Conservation (phyloP, 2,888 invertebrate genomes). For the Fissipunctia ypsillon region DNA sequence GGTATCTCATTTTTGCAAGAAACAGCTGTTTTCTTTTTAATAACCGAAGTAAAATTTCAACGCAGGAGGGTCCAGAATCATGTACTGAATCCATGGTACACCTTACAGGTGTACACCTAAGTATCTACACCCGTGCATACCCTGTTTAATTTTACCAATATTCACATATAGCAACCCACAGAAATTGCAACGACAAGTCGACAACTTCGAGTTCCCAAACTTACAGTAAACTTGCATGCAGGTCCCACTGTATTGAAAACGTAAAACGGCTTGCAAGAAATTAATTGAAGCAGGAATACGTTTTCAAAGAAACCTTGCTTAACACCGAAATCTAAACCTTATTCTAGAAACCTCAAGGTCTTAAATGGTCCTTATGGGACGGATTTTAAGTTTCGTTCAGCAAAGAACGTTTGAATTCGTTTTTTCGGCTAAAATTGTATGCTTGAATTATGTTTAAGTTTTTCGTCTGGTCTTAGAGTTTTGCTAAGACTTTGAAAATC, state of each 20-base stretch:
- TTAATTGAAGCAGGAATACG: constrained; percentile 77
- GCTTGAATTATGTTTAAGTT: constrained; percentile 62
- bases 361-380: not conserved
- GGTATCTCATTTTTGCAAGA: too few species aligned
- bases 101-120: too few species aligned
- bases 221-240: constrained; percentile 74
- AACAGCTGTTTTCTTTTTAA: too few species aligned
- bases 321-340: constrained; percentile 28
- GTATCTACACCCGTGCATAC: too few species aligned
- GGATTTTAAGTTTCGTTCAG: constrained; percentile 61
- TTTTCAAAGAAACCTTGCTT: constrained; percentile 61
- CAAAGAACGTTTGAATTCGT: constrained; percentile 54
- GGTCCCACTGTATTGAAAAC: constrained; percentile 75
- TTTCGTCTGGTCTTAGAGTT: constrained; percentile 51
- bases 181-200: constrained; percentile 31
- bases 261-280: constrained; percentile 72
- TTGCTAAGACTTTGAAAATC: constrained; percentile 41
- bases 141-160: constrained; percentile 14
- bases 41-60: too few species aligned
- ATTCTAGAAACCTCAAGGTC: not conserved
- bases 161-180: constrained; percentile 1
- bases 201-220: constrained; percentile 60
- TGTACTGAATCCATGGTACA: too few species aligned
- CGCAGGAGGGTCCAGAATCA: too few species aligned
- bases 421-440: constrained; percentile 57